Conservation (phyloP, 2,888 invertebrate genomes). For the Acleris cristana region DNA sequence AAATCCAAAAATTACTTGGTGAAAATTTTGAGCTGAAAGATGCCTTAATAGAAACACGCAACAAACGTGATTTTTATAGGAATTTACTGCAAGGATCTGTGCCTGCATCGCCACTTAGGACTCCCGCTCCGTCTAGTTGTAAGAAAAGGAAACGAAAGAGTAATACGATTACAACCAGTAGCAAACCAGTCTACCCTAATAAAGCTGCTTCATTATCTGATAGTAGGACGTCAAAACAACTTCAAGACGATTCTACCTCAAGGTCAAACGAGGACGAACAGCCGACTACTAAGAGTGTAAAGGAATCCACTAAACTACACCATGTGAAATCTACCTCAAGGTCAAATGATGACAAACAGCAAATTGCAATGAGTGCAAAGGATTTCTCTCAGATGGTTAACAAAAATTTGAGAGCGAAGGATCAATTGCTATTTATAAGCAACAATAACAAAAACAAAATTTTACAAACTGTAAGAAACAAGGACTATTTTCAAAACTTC, state of each 20-base stretch:
- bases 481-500: constrained; percentile 1
- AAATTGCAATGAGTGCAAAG: neutral
- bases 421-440: constrained; percentile 15
- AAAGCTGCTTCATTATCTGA: too few relatives aligned
- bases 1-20: neutral
- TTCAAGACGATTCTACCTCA: too few relatives aligned
- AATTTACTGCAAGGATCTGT: neutral
- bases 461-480: neutral
- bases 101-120: neutral
- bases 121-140: neutral
- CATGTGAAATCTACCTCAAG: too few relatives aligned
- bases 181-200: too few relatives aligned
- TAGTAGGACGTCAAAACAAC: too few relatives aligned
- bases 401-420: neutral
- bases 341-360: too few relatives aligned
- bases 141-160: neutral
- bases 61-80: constrained; percentile 1
- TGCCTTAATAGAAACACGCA: neutral
- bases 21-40: neutral
- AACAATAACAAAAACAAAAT: constrained; percentile 13
- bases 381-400: neutral
- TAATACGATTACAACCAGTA: neutral
- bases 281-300: too few relatives aligned
- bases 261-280: too few relatives aligned
- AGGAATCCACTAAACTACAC: too few relatives aligned